These are phyloP conservation scores for Rhincodon typus DNA, from an alignment of 2,797 vertebrate genomes.

Conservation along the genomic window DNA sequence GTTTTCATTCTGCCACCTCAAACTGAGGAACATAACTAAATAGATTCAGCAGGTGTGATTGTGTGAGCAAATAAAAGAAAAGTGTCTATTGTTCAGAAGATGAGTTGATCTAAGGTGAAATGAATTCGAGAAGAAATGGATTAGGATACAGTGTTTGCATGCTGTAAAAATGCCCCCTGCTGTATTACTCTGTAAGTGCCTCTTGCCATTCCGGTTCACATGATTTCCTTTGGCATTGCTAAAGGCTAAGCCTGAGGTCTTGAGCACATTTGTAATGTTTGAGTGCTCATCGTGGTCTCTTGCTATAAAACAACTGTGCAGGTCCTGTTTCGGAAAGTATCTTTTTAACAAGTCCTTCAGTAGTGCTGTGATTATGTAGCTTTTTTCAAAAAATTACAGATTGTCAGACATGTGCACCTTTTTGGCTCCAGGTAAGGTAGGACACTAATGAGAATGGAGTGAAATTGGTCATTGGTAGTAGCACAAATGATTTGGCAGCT, in stretches of 20 bases:
- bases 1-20: background rate
- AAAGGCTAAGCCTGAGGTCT: background rate
- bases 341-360: background rate
- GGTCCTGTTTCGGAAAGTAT: background rate
- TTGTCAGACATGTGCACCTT: background rate
- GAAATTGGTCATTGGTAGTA: background rate
- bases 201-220: background rate
- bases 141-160: background rate
- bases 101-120: background rate
- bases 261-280: background rate
- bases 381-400: background rate
- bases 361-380: background rate
- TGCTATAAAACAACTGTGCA: background rate
- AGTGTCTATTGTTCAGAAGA: background rate
- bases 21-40: background rate
- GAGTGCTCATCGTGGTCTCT: background rate
- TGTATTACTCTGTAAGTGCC: conserved; percentile 1
- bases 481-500: background rate
- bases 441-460: background rate
- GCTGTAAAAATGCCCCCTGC: background rate
- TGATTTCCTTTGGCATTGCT: background rate
- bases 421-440: background rate
- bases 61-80: too few relatives aligned
- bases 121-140: background rate
- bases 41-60: background rate